phyloP scores from a whole-genome alignment of 1,140 invertebrate genomes.

The Lamellibrachia luymesi region DNA sequence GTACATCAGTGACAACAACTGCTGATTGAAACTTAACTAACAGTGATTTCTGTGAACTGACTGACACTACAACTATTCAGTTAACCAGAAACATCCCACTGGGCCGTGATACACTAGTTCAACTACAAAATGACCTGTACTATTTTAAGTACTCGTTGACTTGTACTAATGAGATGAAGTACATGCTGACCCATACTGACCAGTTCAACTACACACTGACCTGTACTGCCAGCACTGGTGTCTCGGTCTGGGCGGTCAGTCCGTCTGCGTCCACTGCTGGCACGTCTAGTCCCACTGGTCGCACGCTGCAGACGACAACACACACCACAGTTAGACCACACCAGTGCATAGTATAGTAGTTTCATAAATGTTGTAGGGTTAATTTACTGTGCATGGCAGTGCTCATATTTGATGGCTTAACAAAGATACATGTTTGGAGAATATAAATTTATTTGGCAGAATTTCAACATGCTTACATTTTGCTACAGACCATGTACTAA shows the following conservation, averaged over 20 bases:
- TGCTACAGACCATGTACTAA: no score
- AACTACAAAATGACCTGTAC: neutral
- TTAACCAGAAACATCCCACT: no score
- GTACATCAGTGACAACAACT: neutral
- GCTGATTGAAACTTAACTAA: neutral
- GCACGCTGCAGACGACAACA: conserved; percentile 13
- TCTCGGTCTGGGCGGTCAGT: conserved; percentile 11
- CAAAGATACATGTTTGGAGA: no score
- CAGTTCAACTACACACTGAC: neutral
- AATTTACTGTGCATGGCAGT: no score
- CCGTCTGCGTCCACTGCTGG: neutral
- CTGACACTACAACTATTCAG: neutral
- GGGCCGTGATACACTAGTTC: no score
- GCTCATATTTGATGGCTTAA: no score
- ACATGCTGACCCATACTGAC: no score
- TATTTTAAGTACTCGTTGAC: no score
- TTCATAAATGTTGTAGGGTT: neutral
- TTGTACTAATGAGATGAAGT: no score
- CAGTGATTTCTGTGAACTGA: neutral
- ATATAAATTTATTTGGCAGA: no score
- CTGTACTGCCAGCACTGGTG: conserved; percentile 15
- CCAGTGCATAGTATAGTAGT: neutral
- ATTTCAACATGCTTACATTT: no score
- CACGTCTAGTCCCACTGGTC: neutral
- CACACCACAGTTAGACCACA: conserved; percentile 10